Evolutionary conservation across 2,113 vertebrate species (phyloP).

Genomic region (Eulacestoma nigropectus): DNA sequence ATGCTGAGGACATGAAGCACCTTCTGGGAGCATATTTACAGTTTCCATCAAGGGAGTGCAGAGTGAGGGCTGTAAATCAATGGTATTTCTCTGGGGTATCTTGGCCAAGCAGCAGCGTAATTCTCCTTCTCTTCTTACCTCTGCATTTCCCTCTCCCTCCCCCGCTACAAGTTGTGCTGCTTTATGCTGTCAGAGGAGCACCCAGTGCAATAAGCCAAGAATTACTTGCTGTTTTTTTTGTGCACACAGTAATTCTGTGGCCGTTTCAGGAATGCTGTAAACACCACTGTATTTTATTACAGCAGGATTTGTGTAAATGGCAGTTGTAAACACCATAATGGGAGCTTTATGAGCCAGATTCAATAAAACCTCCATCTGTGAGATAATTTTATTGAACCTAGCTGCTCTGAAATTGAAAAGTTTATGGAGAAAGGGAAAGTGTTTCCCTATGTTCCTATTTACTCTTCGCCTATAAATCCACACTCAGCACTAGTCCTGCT

Average conservation of each 20-base stretch:
- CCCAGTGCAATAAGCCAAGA: neutral
- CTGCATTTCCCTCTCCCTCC: neutral
- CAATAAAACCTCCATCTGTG: constrained; percentile 37
- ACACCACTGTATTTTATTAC: constrained; percentile 50
- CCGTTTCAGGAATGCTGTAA: constrained; percentile 21
- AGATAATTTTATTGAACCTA: constrained; percentile 40
- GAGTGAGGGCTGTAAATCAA: neutral
- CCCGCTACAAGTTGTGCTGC: neutral
- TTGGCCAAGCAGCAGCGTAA: neutral
- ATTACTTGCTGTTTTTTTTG: neutral
- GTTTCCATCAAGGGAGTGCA: neutral
- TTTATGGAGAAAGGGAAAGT: constrained; percentile 23
- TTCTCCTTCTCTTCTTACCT: neutral
- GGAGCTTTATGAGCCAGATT: constrained; percentile 34
- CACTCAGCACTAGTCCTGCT: neutral
- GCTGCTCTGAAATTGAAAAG: constrained; percentile 39
- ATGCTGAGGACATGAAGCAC: neutral
- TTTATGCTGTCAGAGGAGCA: neutral
- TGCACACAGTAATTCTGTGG: neutral
- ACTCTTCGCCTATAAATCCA: neutral
- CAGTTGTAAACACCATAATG: constrained; percentile 27
- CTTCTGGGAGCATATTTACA: neutral
- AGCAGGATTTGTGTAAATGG: constrained; percentile 33
- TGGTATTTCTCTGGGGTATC: neutral
- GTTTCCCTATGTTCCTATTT: neutral